Evolutionary conservation across 2,888 invertebrate species (phyloP), one percentile per base, ranked within the genome.

Genomic region (Alsophila aescularia): DNA sequence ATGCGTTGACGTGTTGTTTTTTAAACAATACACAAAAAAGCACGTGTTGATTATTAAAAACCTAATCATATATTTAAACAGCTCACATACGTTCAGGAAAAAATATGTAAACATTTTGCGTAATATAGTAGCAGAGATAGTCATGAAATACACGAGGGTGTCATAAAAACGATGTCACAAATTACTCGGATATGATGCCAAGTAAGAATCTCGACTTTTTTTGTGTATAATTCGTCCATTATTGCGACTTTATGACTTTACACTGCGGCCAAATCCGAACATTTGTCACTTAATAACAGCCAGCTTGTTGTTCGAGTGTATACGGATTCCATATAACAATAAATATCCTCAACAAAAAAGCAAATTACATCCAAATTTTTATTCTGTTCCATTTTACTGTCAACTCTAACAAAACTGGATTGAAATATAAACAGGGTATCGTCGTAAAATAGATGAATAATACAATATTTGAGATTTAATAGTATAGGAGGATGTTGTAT

Each of bases 271-370:
- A 79, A 81, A 81, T 75, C 77, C 77, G 64, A 77, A 80, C 70
- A 83, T 83, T 86, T 86, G 83, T 86, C 85, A 87, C 83, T 80
- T 81, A 82, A 83, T 85, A 82, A 86, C 81, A 77, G 72, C 73
- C 74, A 76, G 77, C 79, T 73, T 80, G 78, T 79, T 83, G 86
- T 82, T 86, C 79, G 82, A 85, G 69, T 68, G 63, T 66, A 63
- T 70, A 74, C 72, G 71, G 75, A 72, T 70, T 71, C 63, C 61
- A 60, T 64, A 52, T 51, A 66, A 63, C 77, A 77, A 82, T 83
- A 85, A 83, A 69, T 75, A 79, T 81, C 72, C 71, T 81, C 75
- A 81, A 83, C 83, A 81, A 80, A 81, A 81, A 82, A 75, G 75
- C 55, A 45, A 77, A 82, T 81, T 82, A 81, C 77, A 72, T 77